Evolutionary conservation across 2,888 invertebrate species (phyloP).

Genomic region (Rhagonycha lutea): DNA sequence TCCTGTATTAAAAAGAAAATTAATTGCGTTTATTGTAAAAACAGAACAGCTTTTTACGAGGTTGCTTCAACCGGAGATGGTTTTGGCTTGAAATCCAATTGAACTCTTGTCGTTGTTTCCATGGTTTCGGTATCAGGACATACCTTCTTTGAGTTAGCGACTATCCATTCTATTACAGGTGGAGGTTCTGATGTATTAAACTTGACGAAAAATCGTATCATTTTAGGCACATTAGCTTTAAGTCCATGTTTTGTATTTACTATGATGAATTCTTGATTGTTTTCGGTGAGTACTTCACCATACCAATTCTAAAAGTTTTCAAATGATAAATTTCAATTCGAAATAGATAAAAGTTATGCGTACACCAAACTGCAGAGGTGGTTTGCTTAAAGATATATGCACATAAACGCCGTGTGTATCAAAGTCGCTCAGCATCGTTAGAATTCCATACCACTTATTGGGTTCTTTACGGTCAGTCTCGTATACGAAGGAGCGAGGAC

Average conservation of each 20-base stretch:
- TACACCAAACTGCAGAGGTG: constrained; percentile 24
- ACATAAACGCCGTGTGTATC: constrained; percentile 58
- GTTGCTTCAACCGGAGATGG: not conserved
- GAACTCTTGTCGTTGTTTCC: constrained; percentile 1
- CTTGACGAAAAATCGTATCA: constrained; percentile 64
- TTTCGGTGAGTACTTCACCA: constrained; percentile 59
- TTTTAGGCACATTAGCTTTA: constrained; percentile 60
- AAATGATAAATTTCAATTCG: not conserved
- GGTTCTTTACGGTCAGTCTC: constrained; percentile 58
- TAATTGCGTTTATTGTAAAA: not conserved
- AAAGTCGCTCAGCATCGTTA: constrained; percentile 60
- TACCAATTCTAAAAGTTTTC: constrained; percentile 56
- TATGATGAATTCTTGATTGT: constrained; percentile 61
- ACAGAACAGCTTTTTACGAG: not conserved
- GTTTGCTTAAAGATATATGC: constrained; percentile 54
- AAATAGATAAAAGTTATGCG: not conserved
- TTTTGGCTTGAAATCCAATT: not conserved
- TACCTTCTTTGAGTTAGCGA: constrained; percentile 64
- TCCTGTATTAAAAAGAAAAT: not conserved
- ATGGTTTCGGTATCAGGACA: constrained; percentile 53
- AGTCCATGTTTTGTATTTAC: constrained; percentile 61
- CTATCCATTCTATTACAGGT: constrained; percentile 58
- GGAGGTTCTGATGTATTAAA: constrained; percentile 57
- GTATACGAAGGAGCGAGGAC: constrained; percentile 65
- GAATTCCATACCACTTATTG: constrained; percentile 65